Evolutionary conservation across 2,113 vertebrate genomes (phyloP).

Genomic region (Lepus americanus): DNA sequence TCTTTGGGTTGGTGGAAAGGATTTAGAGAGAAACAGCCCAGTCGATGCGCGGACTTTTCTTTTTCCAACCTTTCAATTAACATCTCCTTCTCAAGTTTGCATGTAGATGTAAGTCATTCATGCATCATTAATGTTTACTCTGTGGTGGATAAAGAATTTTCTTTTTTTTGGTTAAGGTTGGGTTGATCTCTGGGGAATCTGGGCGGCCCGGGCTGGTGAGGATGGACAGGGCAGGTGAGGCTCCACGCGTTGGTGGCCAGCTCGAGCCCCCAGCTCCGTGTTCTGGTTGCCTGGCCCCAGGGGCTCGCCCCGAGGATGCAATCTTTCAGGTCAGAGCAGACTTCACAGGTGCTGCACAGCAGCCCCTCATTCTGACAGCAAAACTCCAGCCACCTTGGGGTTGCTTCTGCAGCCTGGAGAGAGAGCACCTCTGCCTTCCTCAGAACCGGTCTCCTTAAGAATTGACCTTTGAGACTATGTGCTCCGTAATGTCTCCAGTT

Average conservation of each 20-base stretch:
- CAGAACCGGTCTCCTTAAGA: conserved; percentile 11
- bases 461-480: conserved; percentile 68
- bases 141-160: neutral
- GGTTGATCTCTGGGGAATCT: neutral
- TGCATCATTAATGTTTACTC: neutral
- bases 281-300: accelerated
- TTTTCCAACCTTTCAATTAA: neutral
- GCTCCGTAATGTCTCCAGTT: conserved; percentile 53
- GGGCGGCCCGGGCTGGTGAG: neutral
- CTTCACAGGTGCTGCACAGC: neutral
- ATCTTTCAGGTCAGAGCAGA: neutral
- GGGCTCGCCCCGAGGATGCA: neutral
- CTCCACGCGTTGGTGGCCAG: accelerated
- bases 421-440: neutral
- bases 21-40: neutral
- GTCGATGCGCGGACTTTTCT: neutral
- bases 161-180: neutral
- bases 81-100: neutral
- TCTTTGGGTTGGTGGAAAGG: neutral
- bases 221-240: neutral
- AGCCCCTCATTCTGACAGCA: neutral
- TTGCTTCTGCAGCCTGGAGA: neutral
- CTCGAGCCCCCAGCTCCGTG: neutral
- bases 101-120: conserved; percentile 29
- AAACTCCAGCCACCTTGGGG: neutral